Evolutionary conservation across 2,113 vertebrate genomes (phyloP), one percentile per base, ranked within the genome.

Genomic region (Heterotilapia buettikoferi): DNA sequence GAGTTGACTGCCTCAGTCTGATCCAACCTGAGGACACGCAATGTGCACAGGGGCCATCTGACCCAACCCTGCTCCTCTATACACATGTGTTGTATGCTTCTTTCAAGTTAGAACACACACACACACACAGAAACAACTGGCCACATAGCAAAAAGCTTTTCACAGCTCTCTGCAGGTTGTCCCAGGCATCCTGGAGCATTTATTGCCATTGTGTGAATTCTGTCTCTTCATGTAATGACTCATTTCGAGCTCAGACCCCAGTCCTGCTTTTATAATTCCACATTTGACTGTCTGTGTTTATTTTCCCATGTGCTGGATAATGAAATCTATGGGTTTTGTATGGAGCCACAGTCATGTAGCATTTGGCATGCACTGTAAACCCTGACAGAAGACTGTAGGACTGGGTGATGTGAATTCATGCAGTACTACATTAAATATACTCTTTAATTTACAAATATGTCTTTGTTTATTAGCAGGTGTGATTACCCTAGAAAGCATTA

Each of bases 41-140:
- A 12, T 80, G 95, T 96, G 95, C 96, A 96, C 96, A 95, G 96
- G 96, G 96, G 95, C 95, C 95, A 96, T 94, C 96, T 96, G 96
- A 96, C 94, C 92, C 95, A 38, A 91, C 31, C 87, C 61, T 4
- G 1, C 13, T 21, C 26, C 14, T 45, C 13, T 12, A 11, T 29
- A 47, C 21, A 2, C 8, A 40, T 6, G 6, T 18, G 40, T 19
- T 29, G 14, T 76, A 26, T 47, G 43, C 1, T 29, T 18, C 14
- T 47, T 47, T 73, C 1, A 73, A 66, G 18, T 66, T 38, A 38
- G 38, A 38, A n/a, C 18, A 2, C 4, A 3, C 57, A 18, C 38
- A 40, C 14, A 33, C 31, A 36, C 29, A 40, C 0, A 50, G 9
- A 29, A 76, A 50, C 24, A 31, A 12, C 43, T 76, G 43, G 4